Evolutionary conservation across 2,797 vertebrate species (phyloP).

Genomic region (Rhabdomys pumilio): DNA sequence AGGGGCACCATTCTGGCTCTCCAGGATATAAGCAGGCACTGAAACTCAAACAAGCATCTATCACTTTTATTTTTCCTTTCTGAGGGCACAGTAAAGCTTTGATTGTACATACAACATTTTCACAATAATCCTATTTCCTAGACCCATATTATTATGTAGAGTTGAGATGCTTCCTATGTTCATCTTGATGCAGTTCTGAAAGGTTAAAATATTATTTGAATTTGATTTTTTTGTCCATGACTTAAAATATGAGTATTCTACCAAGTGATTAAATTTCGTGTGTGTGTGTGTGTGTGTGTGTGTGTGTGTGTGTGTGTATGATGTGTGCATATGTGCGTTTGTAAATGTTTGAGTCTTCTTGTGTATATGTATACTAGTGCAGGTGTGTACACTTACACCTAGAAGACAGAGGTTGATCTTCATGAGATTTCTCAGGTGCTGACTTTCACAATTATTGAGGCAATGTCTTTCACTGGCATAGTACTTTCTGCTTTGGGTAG

Average conservation of each 20-base stretch:
- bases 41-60: conserved; percentile 73
- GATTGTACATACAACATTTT: not conserved
- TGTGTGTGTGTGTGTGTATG: not conserved
- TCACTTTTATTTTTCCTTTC: conserved; percentile 53
- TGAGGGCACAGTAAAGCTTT: not conserved
- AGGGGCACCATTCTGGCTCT: conserved; percentile 76
- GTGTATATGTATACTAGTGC: not conserved
- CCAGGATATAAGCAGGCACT: conserved; percentile 80
- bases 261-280: not conserved
- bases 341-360: not conserved
- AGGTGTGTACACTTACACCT: not conserved
- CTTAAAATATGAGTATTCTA: not conserved
- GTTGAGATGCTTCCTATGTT: not conserved
- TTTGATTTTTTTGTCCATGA: not conserved
- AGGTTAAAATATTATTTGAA: not conserved
- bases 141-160: not conserved
- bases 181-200: not conserved
- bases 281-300: not conserved
- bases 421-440: not conserved
- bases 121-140: not conserved
- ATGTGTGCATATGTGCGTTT: not conserved
- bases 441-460: not conserved
- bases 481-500: not conserved
- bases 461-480: not conserved
- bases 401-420: not conserved